Percentiles rank a stretch among this genome's conserved stretches.
These are phyloP conservation scores for Tangara arthus DNA, from an alignment of 2,797 vertebrate species.

Conservation along the genomic window DNA sequence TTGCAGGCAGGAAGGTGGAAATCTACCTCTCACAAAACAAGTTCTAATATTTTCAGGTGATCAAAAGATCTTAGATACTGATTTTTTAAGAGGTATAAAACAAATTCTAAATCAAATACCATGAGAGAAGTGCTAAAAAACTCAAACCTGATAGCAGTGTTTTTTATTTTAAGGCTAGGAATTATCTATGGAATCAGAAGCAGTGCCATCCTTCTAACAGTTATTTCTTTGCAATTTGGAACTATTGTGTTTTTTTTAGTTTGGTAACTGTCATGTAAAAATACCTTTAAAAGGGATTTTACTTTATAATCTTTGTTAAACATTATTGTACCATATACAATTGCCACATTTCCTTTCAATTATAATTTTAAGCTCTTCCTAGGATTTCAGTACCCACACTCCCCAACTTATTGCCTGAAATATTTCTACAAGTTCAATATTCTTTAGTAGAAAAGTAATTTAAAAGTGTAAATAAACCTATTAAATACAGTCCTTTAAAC, in stretches of 20 bases:
- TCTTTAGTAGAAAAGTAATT: background rate
- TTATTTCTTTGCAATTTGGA: background rate
- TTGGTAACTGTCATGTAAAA: background rate
- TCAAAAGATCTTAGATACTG: background rate
- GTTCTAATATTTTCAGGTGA: background rate
- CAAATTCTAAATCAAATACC: background rate
- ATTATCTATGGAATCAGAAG: background rate
- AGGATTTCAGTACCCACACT: background rate
- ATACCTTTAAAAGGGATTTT: background rate
- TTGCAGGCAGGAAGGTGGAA: background rate
- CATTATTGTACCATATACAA: background rate
- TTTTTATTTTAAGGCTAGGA: background rate
- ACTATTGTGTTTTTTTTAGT: accelerated
- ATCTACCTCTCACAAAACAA: background rate
- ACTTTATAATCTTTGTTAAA: background rate
- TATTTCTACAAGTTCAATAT: background rate
- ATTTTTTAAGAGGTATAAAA: background rate
- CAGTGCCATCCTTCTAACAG: background rate
- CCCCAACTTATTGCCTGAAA: background rate
- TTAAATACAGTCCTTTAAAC: background rate
- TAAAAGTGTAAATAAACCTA: background rate
- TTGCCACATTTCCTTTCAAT: background rate
- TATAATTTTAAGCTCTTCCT: background rate
- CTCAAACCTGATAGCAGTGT: background rate
- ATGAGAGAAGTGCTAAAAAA: background rate